phyloP scores from a whole-genome alignment of 2,888 invertebrate species.

The Caenorhabditis sp. region DNA sequence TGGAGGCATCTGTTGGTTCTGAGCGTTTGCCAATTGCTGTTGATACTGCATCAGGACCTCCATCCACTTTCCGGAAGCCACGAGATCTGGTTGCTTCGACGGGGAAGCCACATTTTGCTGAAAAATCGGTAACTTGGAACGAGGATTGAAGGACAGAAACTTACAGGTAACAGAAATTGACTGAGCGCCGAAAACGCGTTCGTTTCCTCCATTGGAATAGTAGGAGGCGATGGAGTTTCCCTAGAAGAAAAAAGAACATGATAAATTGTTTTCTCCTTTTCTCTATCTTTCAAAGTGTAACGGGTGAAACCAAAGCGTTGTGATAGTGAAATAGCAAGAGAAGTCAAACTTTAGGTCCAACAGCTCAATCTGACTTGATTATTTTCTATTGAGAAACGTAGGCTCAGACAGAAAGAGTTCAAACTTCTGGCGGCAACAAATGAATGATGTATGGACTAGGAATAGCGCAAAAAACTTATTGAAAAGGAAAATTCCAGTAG shows the following conservation, averaged over 20 bases:
- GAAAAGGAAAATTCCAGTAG: background rate
- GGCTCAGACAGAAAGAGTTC: slow-evolving; percentile 4
- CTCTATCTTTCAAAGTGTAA: slow-evolving; percentile 18
- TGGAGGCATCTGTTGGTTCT: background rate
- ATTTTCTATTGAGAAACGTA: background rate
- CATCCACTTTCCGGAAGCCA: slow-evolving; percentile 15
- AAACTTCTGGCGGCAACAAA: background rate
- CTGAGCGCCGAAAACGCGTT: slow-evolving; percentile 59
- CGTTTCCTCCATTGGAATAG: slow-evolving; percentile 38
- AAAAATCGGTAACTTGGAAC: background rate
- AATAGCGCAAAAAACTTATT: too few species aligned
- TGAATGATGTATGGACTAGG: background rate
- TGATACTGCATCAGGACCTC: slow-evolving; percentile 14
- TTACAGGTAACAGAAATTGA: slow-evolving; percentile 46
- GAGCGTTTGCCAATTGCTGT: background rate
- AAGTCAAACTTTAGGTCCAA: slow-evolving; percentile 6
- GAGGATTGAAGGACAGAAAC: background rate
- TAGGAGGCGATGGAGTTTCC: slow-evolving; percentile 3
- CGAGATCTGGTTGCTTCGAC: background rate
- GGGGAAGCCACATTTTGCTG: slow-evolving; percentile 23
- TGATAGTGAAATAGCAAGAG: slow-evolving; percentile 1
- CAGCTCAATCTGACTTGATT: slow-evolving; percentile 1
- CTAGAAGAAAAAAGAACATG: slow-evolving; percentile 16
- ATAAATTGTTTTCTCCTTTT: background rate
- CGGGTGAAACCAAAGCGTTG: background rate